Evolutionary conservation across 2,888 invertebrate genomes (phyloP), one percentile per base, ranked within the genome.

Genomic region (Nomada goodeniana): DNA sequence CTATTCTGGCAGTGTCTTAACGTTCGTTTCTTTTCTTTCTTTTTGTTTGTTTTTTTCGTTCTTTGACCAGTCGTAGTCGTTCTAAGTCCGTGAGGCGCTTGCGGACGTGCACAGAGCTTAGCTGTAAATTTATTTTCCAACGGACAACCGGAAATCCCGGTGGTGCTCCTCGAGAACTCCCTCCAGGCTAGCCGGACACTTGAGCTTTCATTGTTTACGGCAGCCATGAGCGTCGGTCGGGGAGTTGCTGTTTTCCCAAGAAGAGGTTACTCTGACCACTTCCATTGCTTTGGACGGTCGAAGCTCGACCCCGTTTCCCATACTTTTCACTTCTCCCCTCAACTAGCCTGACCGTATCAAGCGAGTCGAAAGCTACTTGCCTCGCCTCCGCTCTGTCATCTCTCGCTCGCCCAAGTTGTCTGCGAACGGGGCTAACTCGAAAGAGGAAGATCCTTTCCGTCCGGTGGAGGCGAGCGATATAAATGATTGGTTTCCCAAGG

Each of bases 101-200:
- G 71, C 80, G 76, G 76, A 52, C 72, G 60, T 69, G 78, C 77
- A 78, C 76, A 76, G 90, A 90, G 90, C 90, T 90, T 88, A 89
- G 89, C 88, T 86, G 90, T 91, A 91, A 91, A 91, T 92, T 92
- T 91, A 92, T 91, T 89, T 91, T 88, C 88, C 84, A 68, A 26
- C 77, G 76, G 73, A 65, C 72, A 73, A 78, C 83, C 90, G 88
- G 89, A 90, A 89, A 90, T 90, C 89, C 87, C 88, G 82, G 88
- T 84, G 67, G 88, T 82, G 76, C 80, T 82, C 76, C 76, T 80
- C 76, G 74, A 84, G 86, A 74, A 82, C 71, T 82, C 71, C 84
- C 86, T 82, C 75, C 69, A 83, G 83, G 86, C 81, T 80, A 82
- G 81, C 86, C 82, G 88, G 90, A 88, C 89, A 89, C 90, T 88